Evolutionary conservation across 1,140 invertebrate species (phyloP), one percentile per base, ranked within the genome.

Genomic region (Thereuonema tuberculata): DNA sequence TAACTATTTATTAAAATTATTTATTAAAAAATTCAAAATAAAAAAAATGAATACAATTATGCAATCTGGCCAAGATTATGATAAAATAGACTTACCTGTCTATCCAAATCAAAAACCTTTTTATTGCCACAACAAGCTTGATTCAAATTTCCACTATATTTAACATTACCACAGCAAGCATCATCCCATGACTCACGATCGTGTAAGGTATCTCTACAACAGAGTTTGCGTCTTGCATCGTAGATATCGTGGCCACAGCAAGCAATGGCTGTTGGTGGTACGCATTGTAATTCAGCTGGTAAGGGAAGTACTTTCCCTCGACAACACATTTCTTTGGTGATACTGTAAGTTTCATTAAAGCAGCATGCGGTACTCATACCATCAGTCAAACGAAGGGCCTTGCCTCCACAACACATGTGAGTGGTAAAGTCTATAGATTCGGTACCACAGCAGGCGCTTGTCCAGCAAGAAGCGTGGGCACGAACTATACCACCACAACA

Each of bases 361-460:
- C 53, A 55, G 28, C 53, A 55, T 5, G 53, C 23, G 25, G 53
- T 55, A 9, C 14, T 12, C 23, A 55, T 12, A 14, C 53, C 53
- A 14, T 55, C 25, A 12, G 14, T n/a, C 17, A 55, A 15, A 3
- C 14, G 53, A 9, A 28, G 24, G 14, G 26, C 12, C 14, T 29
- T 14, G 14, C 53, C 53, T 55, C 53, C 53, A 29, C 53, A 55
- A 21, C 53, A 55, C 24, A 55, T 26, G 28, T 55, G 53, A 21
- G 53, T 55, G 21, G 25, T 55, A 25, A 27, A 55, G 28, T 55
- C 53, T 9, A 27, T 27, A 14, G 53, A 26, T 55, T 55, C 17
- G 53, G 12, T 28, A 14, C 25, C 24, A 21, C 53, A 55, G 21
- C 53, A 55, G 3, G 53, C 23, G 26, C 53, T 55, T 28, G 53